phyloP scores from a whole-genome alignment of 2,797 vertebrate species.

The Rhincodon typus region DNA sequence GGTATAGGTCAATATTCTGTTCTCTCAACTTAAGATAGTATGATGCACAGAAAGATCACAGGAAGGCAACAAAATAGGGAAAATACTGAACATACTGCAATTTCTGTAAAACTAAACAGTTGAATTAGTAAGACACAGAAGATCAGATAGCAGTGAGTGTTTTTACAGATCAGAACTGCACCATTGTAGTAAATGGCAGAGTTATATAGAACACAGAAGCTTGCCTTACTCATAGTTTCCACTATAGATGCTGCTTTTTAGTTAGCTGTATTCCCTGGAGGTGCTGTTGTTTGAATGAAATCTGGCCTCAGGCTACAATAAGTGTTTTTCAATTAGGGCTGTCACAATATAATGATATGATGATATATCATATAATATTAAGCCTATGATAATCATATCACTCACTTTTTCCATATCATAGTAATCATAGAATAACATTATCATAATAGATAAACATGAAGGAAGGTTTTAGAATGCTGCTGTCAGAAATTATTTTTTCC shows the following conservation, averaged over 20 bases:
- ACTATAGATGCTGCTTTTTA: slow-evolving; percentile 58
- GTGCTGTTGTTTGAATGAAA: slow-evolving; percentile 83
- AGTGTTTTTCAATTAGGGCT: slow-evolving; percentile 99
- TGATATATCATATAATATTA: slow-evolving; percentile 99
- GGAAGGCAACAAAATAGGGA: neutral
- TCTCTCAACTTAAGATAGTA: neutral
- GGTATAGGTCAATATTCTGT: neutral
- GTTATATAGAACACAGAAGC: slow-evolving; percentile 36
- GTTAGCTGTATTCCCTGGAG: slow-evolving; percentile 60
- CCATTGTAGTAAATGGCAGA: neutral
- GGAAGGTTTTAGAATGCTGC: slow-evolving; percentile 3
- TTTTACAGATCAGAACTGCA: neutral
- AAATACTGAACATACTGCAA: neutral
- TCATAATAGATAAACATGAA: slow-evolving; percentile 54
- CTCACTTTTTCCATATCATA: slow-evolving; percentile 68
- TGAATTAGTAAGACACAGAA: neutral
- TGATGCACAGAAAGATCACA: neutral
- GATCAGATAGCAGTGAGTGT: neutral
- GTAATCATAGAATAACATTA: slow-evolving; percentile 71
- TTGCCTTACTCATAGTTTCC: slow-evolving; percentile 65
- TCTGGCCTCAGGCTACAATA: slow-evolving; percentile 86
- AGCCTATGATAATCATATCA: slow-evolving; percentile 93
- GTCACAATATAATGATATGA: slow-evolving; percentile 89
- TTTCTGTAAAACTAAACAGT: neutral
- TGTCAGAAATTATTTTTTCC: slow-evolving; percentile 24